phyloP scores from a whole-genome alignment of 2,888 invertebrate genomes.

The Galeruca laticollis region DNA sequence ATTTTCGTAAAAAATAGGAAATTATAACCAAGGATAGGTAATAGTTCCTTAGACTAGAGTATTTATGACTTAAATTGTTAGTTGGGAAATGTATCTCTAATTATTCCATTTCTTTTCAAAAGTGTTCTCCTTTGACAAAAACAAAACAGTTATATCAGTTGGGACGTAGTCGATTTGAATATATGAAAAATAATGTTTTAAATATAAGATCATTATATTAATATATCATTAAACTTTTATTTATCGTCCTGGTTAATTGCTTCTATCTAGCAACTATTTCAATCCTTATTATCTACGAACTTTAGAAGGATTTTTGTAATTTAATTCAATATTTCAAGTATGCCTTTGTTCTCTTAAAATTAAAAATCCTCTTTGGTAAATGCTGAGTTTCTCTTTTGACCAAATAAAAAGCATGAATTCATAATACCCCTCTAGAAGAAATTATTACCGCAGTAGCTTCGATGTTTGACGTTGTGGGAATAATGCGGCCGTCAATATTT shows the following conservation, averaged over 20 bases:
- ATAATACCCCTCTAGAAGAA: slow-evolving; percentile 1
- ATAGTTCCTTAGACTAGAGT: no score
- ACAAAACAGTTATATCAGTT: no score
- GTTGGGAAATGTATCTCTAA: no score
- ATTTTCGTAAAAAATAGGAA: no score
- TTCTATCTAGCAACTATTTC: neutral
- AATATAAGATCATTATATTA: no score
- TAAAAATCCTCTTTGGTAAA: slow-evolving; percentile 1
- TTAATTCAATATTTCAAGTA: neutral
- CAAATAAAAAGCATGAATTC: neutral
- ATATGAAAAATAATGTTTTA: no score
- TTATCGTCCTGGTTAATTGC: neutral
- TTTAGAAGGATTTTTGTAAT: neutral
- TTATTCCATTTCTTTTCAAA: no score
- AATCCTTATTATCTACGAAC: neutral
- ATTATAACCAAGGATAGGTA: no score
- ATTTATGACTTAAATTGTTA: no score
- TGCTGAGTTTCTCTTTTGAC: neutral
- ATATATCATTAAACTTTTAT: no score
- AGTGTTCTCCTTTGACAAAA: no score
- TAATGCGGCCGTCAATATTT: slow-evolving; percentile 26
- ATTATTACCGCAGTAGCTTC: neutral
- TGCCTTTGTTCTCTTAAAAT: neutral
- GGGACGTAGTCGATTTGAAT: no score
- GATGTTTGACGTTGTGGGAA: slow-evolving; percentile 24